Conservation (phyloP, 2,888 invertebrate species). For the Cordilura impudica region DNA sequence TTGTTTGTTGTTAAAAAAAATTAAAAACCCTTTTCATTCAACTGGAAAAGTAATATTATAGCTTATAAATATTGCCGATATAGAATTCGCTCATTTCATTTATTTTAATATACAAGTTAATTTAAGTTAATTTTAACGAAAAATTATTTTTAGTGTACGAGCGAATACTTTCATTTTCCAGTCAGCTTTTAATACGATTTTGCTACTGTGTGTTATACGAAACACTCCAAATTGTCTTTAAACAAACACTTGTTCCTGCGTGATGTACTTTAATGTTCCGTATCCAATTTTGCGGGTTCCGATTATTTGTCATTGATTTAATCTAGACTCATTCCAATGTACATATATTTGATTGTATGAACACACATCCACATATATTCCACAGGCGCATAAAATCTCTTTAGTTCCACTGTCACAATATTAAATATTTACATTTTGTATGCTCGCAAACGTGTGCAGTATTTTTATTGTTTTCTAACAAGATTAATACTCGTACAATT, state of each 20-base stretch:
- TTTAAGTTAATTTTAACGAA: too few species aligned
- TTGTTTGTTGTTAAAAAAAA: too few species aligned
- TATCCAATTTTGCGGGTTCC: slow-evolving; percentile 74
- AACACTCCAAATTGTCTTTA: slow-evolving; percentile 7
- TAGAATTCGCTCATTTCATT: too few species aligned
- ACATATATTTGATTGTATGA: slow-evolving; percentile 38
- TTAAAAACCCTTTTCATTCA: too few species aligned
- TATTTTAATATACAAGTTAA: too few species aligned
- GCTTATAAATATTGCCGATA: too few species aligned
- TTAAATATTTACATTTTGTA: slow-evolving; percentile 74
- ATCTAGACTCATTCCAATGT: slow-evolving; percentile 26
- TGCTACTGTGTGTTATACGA: background rate
- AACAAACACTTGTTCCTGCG: slow-evolving; percentile 49
- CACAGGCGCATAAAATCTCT: slow-evolving; percentile 73
- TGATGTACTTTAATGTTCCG: slow-evolving; percentile 61
- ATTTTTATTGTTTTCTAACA: background rate
- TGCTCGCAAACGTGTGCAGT: slow-evolving; percentile 39
- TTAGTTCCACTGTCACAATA: slow-evolving; percentile 75
- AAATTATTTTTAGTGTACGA: too few species aligned
- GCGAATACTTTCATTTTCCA: slow-evolving; percentile 16
- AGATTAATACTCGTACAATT: slow-evolving; percentile 58
- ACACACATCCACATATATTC: slow-evolving; percentile 22
- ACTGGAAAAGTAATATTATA: too few species aligned
- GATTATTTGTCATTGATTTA: slow-evolving; percentile 68
- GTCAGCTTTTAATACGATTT: background rate